Percentiles rank a stretch among this genome's conserved stretches.
Evolutionary conservation across 2,888 invertebrate species (phyloP).

Genomic region (Tachystola acroxantha): DNA sequence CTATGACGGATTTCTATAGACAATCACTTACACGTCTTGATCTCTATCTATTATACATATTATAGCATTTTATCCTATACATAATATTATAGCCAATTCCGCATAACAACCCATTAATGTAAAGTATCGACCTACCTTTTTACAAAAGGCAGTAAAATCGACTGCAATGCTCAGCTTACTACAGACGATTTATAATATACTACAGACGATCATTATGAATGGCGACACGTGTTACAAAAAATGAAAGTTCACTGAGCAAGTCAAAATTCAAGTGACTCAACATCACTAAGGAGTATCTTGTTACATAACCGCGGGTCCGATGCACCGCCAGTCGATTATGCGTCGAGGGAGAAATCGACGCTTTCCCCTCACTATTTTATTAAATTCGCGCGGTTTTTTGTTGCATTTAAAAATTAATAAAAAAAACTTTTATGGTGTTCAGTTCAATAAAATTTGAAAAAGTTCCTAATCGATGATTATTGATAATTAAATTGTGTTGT

Average conservation of each 20-base stretch:
- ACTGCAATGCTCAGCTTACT: too few species aligned
- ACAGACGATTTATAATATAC: neutral
- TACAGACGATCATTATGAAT: neutral
- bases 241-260: slow-evolving; percentile 2
- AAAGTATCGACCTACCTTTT: too few species aligned
- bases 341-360: slow-evolving; percentile 10
- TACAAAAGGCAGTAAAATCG: too few species aligned
- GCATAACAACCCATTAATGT: too few species aligned
- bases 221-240: neutral
- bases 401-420: too few species aligned
- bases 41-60: too few species aligned
- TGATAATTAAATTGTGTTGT: neutral
- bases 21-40: too few species aligned
- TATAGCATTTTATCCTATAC: too few species aligned
- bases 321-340: slow-evolving; percentile 6
- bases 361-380: slow-evolving; percentile 12
- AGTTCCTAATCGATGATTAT: neutral
- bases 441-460: neutral
- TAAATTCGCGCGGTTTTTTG: neutral
- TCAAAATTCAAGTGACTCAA: neutral
- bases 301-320: slow-evolving; percentile 1
- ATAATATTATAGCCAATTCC: too few species aligned
- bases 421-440: neutral
- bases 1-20: too few species aligned
- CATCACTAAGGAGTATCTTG: slow-evolving; percentile 1